These are phyloP conservation scores for Ornithoptera alexandrae DNA, from an alignment of 2,888 invertebrate species.

Conservation along the genomic window DNA sequence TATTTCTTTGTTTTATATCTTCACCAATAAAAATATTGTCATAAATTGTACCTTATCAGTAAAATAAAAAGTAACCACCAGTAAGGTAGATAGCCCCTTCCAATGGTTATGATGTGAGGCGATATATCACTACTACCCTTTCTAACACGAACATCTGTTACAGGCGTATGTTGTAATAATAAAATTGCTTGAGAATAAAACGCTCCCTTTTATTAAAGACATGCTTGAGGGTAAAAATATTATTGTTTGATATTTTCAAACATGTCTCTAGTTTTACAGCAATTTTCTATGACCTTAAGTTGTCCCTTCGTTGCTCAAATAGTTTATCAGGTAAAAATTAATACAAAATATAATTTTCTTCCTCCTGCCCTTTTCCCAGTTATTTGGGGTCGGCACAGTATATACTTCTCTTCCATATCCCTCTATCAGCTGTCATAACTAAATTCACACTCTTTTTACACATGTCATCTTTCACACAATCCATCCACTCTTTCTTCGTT, in stretches of 20 bases:
- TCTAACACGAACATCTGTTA: slow-evolving; percentile 35
- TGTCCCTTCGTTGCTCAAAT: too few species aligned
- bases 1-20: not conserved
- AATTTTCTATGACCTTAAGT: not conserved
- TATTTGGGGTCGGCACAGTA: too few species aligned
- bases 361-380: too few species aligned
- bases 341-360: too few species aligned
- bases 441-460: too few species aligned
- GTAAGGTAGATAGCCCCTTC: slow-evolving; percentile 8
- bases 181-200: slow-evolving; percentile 16
- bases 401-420: too few species aligned
- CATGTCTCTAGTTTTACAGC: not conserved
- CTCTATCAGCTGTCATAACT: too few species aligned
- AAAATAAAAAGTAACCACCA: slow-evolving; percentile 15
- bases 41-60: not conserved
- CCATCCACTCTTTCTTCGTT: too few species aligned
- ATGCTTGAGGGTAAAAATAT: slow-evolving; percentile 10
- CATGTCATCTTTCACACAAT: too few species aligned
- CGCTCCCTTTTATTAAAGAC: slow-evolving; percentile 16
- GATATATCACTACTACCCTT: slow-evolving; percentile 31
- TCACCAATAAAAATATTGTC: not conserved
- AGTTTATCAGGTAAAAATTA: too few species aligned
- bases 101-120: slow-evolving; percentile 19
- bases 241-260: too few species aligned
- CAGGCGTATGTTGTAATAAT: slow-evolving; percentile 23